phyloP scores from a whole-genome alignment of 2,888 invertebrate species.

The Atrina japonica region DNA sequence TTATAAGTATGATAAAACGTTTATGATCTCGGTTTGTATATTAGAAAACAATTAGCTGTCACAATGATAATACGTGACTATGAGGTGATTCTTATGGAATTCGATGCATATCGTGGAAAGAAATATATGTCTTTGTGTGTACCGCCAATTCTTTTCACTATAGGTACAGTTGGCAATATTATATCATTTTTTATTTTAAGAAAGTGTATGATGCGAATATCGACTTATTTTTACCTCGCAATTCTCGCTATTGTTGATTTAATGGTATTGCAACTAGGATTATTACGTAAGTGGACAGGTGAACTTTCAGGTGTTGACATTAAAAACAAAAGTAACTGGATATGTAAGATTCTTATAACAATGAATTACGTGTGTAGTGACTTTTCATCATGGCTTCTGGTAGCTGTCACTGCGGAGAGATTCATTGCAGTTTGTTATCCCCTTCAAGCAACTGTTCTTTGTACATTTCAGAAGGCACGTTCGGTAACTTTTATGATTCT shows the following conservation, averaged over 20 bases:
- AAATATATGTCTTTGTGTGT: slow-evolving; percentile 68
- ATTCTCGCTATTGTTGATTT: slow-evolving; percentile 77
- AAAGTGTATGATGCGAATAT: slow-evolving; percentile 75
- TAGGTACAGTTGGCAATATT: slow-evolving; percentile 80
- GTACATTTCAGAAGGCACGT: slow-evolving; percentile 56
- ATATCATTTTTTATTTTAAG: slow-evolving; percentile 76
- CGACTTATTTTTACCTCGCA: slow-evolving; percentile 78
- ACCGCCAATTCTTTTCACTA: slow-evolving; percentile 75
- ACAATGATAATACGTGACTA: slow-evolving; percentile 2
- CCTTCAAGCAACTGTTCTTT: slow-evolving; percentile 73
- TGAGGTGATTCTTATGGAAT: slow-evolving; percentile 14
- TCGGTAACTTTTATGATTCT: slow-evolving; percentile 65
- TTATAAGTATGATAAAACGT: no score
- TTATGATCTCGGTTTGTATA: no score
- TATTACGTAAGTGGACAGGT: slow-evolving; percentile 76
- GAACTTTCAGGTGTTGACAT: slow-evolving; percentile 72
- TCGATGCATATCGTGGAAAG: slow-evolving; percentile 52
- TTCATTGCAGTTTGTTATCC: slow-evolving; percentile 79
- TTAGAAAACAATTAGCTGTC: no score
- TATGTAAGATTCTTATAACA: slow-evolving; percentile 74
- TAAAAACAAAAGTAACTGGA: slow-evolving; percentile 64
- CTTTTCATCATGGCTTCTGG: slow-evolving; percentile 78
- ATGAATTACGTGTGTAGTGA: slow-evolving; percentile 76
- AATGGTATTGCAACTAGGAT: slow-evolving; percentile 76
- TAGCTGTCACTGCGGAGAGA: slow-evolving; percentile 78